These are phyloP conservation scores for Tenthredo distinguenda DNA, from an alignment of 2,888 invertebrate species.

Conservation along the genomic window DNA sequence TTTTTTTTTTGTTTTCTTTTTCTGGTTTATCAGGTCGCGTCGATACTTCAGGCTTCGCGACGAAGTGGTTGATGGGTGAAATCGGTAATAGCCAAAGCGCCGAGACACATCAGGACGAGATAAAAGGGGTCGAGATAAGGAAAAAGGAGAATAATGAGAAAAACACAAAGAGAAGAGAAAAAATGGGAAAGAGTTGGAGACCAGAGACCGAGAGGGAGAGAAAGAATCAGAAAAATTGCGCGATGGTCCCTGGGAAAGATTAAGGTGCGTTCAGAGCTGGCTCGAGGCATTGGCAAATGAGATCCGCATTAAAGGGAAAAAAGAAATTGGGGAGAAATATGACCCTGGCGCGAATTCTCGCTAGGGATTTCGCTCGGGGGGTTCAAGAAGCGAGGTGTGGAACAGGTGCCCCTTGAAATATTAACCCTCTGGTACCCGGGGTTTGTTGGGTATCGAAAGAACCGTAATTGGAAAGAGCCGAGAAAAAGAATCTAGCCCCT, in stretches of 20 bases:
- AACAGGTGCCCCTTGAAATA: constrained; percentile 5
- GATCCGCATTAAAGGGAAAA: neutral
- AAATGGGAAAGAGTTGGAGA: neutral
- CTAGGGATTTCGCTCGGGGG: neutral
- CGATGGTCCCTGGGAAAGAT: constrained; percentile 9
- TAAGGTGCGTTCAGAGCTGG: constrained; percentile 3
- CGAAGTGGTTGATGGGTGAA: neutral
- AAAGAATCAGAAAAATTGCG: constrained; percentile 16
- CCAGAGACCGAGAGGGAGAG: neutral
- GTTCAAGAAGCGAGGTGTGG: neutral
- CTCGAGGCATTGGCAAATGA: constrained; percentile 32
- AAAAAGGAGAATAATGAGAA: neutral
- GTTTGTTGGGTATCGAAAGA: constrained; percentile 16
- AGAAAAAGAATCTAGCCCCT: neutral
- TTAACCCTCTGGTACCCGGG: neutral
- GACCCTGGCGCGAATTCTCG: neutral
- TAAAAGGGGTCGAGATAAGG: constrained; percentile 12
- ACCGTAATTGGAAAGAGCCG: constrained; percentile 4
- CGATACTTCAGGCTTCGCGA: neutral
- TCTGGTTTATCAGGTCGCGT: neutral
- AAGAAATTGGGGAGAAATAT: constrained; percentile 5
- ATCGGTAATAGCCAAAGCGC: neutral
- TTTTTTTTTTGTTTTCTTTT: neutral
- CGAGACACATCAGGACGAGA: neutral
- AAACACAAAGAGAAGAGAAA: neutral